Conservation (phyloP, 2,797 vertebrate genomes). For the Lycodopsis pacificus region DNA sequence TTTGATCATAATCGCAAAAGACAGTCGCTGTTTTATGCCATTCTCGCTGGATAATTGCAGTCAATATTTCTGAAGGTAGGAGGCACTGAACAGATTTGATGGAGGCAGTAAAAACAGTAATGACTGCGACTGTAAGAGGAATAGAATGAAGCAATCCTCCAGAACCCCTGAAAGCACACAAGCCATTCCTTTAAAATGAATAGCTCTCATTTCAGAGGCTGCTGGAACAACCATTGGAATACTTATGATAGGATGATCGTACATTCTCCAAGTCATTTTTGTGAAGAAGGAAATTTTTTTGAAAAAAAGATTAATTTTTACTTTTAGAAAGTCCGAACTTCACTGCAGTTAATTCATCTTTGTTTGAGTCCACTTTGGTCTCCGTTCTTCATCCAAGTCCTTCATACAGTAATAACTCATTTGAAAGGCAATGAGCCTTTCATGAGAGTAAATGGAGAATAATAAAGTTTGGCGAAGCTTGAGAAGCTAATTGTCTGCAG, state of each 20-base stretch:
- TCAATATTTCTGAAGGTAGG: constrained; percentile 66
- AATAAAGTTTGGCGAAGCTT: constrained; percentile 77
- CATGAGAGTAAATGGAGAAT: constrained; percentile 72
- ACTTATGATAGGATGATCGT: constrained; percentile 5
- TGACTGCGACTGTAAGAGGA: constrained; percentile 58
- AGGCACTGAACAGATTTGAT: constrained; percentile 66
- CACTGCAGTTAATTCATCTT: constrained; percentile 49
- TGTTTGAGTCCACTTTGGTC: constrained; percentile 37
- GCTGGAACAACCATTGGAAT: constrained; percentile 10
- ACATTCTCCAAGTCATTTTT: constrained; percentile 8
- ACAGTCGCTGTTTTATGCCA: constrained; percentile 52
- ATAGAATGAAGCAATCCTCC: constrained; percentile 63
- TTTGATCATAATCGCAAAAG: constrained; percentile 63
- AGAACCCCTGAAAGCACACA: constrained; percentile 64
- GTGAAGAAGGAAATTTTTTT: constrained; percentile 1
- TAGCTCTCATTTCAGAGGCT: constrained; percentile 56
- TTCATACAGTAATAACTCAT: constrained; percentile 66
- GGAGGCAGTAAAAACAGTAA: constrained; percentile 71
- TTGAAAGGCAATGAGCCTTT: constrained; percentile 63
- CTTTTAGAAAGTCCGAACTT: constrained; percentile 36
- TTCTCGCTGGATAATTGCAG: constrained; percentile 67
- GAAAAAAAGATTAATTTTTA: background rate
- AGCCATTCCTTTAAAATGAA: constrained; percentile 58
- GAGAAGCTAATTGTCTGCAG: constrained; percentile 72
- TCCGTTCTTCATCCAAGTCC: constrained; percentile 43